These are phyloP conservation scores for Luidia sarsii DNA, from an alignment of 53 echinoderm and acorn worm species.

Conservation along the genomic window DNA sequence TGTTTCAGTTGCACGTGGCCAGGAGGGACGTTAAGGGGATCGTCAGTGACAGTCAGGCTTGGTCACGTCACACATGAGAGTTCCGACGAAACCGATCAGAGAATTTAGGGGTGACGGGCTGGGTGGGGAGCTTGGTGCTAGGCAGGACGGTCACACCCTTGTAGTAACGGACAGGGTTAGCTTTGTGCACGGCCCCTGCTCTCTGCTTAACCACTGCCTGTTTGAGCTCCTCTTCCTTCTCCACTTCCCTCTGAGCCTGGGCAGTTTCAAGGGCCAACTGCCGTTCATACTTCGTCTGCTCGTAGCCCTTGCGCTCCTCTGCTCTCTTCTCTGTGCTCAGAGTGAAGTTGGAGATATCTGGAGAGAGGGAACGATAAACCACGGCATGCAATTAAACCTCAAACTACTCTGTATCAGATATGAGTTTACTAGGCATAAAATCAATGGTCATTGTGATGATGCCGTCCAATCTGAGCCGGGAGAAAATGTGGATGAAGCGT, in stretches of 20 bases:
- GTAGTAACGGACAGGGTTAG: slow-evolving; percentile 78
- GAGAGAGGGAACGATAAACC: background rate
- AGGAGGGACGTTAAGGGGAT: too few species aligned
- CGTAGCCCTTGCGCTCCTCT: slow-evolving; percentile 68
- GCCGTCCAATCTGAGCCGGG: too few species aligned
- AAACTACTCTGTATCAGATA: too few species aligned
- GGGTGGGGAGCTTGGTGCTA: slow-evolving; percentile 73
- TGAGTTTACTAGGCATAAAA: background rate
- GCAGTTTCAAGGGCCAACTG: slow-evolving; percentile 55
- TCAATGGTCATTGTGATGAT: too few species aligned
- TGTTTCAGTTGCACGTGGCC: too few species aligned
- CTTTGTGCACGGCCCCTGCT: slow-evolving; percentile 65
- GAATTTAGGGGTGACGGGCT: slow-evolving; percentile 75
- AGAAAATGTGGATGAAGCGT: too few species aligned
- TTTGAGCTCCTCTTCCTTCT: slow-evolving; percentile 66
- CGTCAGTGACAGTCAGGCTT: too few species aligned
- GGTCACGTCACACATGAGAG: too few species aligned
- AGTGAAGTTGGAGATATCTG: slow-evolving; percentile 78
- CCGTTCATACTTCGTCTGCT: slow-evolving; percentile 65
- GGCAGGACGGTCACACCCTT: slow-evolving; percentile 73
- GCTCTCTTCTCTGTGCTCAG: slow-evolving; percentile 91
- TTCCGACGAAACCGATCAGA: background rate
- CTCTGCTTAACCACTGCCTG: slow-evolving; percentile 64
- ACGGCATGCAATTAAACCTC: background rate
- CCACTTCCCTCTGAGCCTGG: slow-evolving; percentile 34